phyloP scores from a whole-genome alignment of 2,888 invertebrate species.

The Brenthis ino region DNA sequence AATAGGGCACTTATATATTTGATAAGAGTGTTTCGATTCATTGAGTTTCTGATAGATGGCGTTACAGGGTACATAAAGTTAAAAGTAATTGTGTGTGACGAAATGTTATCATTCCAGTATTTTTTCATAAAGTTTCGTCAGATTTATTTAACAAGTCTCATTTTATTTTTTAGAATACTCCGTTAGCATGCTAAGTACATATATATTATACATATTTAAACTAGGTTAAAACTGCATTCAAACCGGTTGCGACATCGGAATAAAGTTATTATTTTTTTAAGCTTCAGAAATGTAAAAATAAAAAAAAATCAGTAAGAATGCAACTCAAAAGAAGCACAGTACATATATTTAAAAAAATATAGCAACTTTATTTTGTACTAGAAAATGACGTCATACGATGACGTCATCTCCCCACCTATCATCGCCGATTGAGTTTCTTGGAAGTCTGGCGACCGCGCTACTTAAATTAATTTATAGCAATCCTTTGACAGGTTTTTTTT shows the following conservation, averaged over 20 bases:
- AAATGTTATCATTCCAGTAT: no score
- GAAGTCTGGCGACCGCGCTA: conserved; percentile 54
- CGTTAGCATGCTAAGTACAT: no score
- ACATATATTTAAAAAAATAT: neutral
- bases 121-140: no score
- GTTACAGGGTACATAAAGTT: conserved; percentile 35
- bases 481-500: conserved; percentile 31
- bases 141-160: no score
- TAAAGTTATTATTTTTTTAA: no score
- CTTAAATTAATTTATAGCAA: conserved; percentile 42
- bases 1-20: neutral
- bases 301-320: no score
- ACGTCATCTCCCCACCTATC: conserved; percentile 54
- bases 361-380: conserved; percentile 49
- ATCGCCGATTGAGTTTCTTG: conserved; percentile 53
- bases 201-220: no score
- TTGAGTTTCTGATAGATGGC: conserved; percentile 53
- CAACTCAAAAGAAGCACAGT: neutral
- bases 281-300: no score
- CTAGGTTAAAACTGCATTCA: no score
- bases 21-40: conserved; percentile 7
- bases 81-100: no score
- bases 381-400: conserved; percentile 65
- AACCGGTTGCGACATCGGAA: no score
- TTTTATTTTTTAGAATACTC: no score